phyloP scores from a whole-genome alignment of 2,888 invertebrate species.

The Laspeyria flexula region DNA sequence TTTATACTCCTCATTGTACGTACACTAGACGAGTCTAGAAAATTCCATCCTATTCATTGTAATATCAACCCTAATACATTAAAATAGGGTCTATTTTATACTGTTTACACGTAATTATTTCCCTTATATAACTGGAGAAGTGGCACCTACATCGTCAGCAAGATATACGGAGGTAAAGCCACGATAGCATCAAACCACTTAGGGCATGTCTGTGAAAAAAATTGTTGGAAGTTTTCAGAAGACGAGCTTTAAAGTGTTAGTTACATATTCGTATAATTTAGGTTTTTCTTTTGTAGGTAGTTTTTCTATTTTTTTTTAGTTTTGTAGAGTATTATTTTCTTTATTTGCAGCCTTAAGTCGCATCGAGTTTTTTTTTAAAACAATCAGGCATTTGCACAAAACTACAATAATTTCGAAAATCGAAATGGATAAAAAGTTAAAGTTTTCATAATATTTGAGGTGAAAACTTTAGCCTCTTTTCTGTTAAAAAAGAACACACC shows the following conservation, averaged over 20 bases:
- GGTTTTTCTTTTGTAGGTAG: too few relatives aligned
- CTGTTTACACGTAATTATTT: constrained; percentile 33
- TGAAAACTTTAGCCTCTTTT: too few relatives aligned
- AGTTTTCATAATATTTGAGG: too few relatives aligned
- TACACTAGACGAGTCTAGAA: constrained; percentile 24
- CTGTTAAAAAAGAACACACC: too few relatives aligned
- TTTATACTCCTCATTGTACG: constrained; percentile 13
- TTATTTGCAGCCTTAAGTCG: too few relatives aligned
- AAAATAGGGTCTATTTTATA: constrained; percentile 6
- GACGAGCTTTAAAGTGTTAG: neutral
- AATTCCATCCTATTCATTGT: neutral
- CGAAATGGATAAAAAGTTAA: too few relatives aligned
- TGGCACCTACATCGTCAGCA: constrained; percentile 34
- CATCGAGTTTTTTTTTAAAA: too few relatives aligned
- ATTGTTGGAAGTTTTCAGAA: neutral
- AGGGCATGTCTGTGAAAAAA: constrained; percentile 9
- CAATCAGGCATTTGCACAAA: too few relatives aligned
- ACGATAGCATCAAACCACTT: constrained; percentile 21
- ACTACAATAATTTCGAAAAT: too few relatives aligned
- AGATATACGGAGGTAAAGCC: constrained; percentile 14
- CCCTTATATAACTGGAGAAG: constrained; percentile 30
- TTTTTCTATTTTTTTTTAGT: too few relatives aligned
- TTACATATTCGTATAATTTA: too few relatives aligned
- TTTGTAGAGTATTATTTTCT: too few relatives aligned
- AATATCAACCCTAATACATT: neutral